These are phyloP conservation scores for Dromaius novaehollandiae DNA, from an alignment of 2,113 vertebrate genomes.

Conservation along the genomic window DNA sequence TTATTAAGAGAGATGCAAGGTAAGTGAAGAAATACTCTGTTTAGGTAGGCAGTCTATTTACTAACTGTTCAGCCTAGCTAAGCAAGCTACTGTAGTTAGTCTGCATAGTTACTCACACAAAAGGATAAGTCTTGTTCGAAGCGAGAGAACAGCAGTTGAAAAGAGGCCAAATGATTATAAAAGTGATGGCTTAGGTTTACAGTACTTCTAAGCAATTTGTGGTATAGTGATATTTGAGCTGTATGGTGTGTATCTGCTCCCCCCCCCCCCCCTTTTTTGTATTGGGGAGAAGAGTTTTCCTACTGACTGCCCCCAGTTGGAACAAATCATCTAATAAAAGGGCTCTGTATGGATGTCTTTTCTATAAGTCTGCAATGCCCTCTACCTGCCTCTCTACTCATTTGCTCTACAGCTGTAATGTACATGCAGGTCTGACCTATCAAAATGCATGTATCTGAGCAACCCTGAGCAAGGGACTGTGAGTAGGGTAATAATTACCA, in stretches of 20 bases:
- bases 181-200: neutral
- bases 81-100: neutral
- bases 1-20: neutral
- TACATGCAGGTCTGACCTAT: rapidly evolving
- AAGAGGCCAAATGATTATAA: neutral
- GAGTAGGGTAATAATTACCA: neutral
- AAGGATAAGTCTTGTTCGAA: neutral
- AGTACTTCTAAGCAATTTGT: neutral
- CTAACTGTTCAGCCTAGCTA: neutral
- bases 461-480: neutral
- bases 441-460: neutral
- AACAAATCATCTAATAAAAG: neutral
- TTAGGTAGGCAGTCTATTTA: neutral
- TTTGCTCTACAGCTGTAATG: neutral
- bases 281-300: neutral
- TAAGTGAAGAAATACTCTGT: neutral
- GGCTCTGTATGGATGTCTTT: neutral
- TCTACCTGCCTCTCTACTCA: neutral
- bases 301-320: neutral
- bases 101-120: neutral
- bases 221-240: neutral
- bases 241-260: too few species aligned
- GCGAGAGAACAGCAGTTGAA: neutral
- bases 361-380: neutral
- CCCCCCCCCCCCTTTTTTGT: neutral